phyloP scores from a whole-genome alignment of 2,888 invertebrate species.

The Eurytoma californica region DNA sequence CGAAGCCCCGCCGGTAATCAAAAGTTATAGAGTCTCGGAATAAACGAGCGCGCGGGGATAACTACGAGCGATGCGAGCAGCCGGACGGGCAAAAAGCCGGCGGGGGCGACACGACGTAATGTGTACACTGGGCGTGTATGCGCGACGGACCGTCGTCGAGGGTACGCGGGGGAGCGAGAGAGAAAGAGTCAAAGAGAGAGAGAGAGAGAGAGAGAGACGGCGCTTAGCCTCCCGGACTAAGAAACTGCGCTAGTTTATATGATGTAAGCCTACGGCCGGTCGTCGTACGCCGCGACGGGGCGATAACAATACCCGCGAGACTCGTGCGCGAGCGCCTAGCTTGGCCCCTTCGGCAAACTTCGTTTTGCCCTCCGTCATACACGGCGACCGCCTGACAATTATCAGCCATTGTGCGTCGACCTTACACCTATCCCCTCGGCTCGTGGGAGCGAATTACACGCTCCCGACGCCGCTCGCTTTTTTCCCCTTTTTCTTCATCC shows the following conservation, averaged over 20 bases:
- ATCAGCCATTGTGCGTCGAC: conserved; percentile 68
- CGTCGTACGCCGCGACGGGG: conserved; percentile 21
- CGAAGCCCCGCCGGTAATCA: background rate
- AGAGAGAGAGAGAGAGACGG: conserved; percentile 5
- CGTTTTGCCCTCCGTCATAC: conserved; percentile 63
- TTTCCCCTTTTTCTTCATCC: conserved; percentile 1
- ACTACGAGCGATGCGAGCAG: background rate
- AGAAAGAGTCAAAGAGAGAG: background rate
- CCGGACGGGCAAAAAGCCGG: background rate
- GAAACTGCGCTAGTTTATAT: conserved; percentile 2
- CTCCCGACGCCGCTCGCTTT: background rate
- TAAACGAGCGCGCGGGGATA: conserved; percentile 12
- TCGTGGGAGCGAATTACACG: conserved; percentile 45
- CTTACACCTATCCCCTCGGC: conserved; percentile 23
- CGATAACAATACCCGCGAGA: conserved; percentile 70
- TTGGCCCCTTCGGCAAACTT: conserved; percentile 66
- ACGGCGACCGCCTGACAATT: conserved; percentile 67
- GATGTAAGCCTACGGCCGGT: background rate
- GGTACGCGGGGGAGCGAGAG: background rate
- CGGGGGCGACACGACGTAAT: background rate
- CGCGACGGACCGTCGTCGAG: background rate
- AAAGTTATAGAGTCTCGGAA: too few relatives aligned
- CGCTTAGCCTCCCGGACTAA: conserved; percentile 31
- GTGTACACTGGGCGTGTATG: background rate
- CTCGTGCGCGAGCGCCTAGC: conserved; percentile 54